Conservation (phyloP, 1,140 invertebrate species). For the Trichonephila inaurata region DNA sequence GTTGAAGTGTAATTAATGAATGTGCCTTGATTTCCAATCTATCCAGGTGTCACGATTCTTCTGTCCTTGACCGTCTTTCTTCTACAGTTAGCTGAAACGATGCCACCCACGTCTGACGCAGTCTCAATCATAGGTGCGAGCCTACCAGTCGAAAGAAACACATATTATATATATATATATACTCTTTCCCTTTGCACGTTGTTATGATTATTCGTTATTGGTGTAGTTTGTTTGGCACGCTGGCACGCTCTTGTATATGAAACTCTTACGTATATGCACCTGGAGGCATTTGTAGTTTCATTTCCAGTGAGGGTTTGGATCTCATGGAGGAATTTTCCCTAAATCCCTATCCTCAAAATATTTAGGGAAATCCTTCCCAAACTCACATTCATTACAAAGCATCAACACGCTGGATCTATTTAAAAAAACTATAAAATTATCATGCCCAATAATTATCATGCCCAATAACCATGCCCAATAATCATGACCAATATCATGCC, state of each 20-base stretch:
- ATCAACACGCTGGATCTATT: too few relatives aligned
- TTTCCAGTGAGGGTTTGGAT: constrained; percentile 70
- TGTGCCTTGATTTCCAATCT: constrained; percentile 80
- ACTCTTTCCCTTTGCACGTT: constrained; percentile 73
- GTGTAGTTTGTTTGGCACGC: constrained; percentile 75
- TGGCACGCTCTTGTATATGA: constrained; percentile 62
- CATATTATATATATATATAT: constrained; percentile 2
- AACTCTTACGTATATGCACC: constrained; percentile 52
- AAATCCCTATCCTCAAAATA: background rate
- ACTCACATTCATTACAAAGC: too few relatives aligned
- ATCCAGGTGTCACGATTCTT: constrained; percentile 99
- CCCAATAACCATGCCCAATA: too few relatives aligned
- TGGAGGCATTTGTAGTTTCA: constrained; percentile 77
- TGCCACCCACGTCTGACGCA: constrained; percentile 98
- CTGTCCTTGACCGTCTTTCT: constrained; percentile 99
- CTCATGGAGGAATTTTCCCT: background rate
- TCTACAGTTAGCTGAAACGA: constrained; percentile 96
- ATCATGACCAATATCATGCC: too few relatives aligned
- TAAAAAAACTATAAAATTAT: too few relatives aligned
- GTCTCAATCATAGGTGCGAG: constrained; percentile 95
- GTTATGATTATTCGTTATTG: constrained; percentile 61
- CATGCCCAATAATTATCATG: too few relatives aligned
- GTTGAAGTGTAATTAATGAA: constrained; percentile 35
- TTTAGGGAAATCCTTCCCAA: background rate
- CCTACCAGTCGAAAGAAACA: constrained; percentile 12